phyloP scores from a whole-genome alignment of 2,888 invertebrate genomes.

The Agonopterix subpropinquella region DNA sequence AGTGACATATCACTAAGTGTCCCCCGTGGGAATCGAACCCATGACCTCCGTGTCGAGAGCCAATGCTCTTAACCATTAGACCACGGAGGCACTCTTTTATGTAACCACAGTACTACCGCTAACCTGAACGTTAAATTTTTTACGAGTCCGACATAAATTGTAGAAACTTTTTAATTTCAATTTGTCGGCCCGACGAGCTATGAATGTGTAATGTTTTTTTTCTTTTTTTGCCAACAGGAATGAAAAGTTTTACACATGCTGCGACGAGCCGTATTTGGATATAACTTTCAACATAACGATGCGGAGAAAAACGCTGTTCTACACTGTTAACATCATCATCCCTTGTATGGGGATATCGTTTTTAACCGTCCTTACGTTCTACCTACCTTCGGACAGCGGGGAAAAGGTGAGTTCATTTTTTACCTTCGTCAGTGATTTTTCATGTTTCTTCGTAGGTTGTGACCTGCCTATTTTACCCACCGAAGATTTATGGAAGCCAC shows the following conservation, averaged over 20 bases:
- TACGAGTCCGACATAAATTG: conserved; percentile 13
- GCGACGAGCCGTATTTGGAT: conserved; percentile 96
- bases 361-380: conserved; percentile 97
- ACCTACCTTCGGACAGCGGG: conserved; percentile 97
- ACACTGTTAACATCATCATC: conserved; percentile 97
- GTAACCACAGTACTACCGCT: conserved; percentile 9
- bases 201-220: background rate
- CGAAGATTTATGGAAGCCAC: too few relatives aligned
- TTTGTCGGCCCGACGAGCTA: conserved; percentile 1
- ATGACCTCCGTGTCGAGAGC: too few relatives aligned
- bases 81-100: too few relatives aligned
- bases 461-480: too few relatives aligned
- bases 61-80: too few relatives aligned
- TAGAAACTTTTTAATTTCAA: conserved; percentile 7
- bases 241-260: conserved; percentile 97
- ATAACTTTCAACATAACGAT: conserved; percentile 98
- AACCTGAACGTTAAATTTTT: conserved; percentile 15
- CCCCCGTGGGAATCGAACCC: too few relatives aligned
- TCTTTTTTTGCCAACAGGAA: conserved; percentile 74
- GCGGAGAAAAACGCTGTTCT: conserved; percentile 96
- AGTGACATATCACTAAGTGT: too few relatives aligned
- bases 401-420: conserved; percentile 79
- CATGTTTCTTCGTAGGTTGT: too few relatives aligned
- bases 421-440: too few relatives aligned
- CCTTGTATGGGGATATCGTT: conserved; percentile 98